Conservation (phyloP, 2,113 vertebrate species). For the Eublepharis macularius region DNA sequence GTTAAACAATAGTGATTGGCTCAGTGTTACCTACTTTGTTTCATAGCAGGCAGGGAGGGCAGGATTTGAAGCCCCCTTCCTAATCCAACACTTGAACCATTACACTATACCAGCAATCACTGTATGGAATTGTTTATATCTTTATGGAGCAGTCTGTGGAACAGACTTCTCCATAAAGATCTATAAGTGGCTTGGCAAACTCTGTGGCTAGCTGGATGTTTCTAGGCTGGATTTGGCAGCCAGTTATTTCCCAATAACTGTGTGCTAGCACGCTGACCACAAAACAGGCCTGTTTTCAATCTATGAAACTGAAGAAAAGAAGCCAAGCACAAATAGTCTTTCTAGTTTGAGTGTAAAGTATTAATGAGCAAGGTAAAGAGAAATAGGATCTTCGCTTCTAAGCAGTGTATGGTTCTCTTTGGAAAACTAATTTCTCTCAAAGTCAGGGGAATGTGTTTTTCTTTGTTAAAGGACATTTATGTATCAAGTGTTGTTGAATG, state of each 20-base stretch:
- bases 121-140: too few relatives aligned
- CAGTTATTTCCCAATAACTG: neutral
- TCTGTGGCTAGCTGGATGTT: neutral
- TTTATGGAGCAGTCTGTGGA: neutral
- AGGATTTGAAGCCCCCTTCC: too few relatives aligned
- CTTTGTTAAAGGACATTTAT: neutral
- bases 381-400: neutral
- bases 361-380: neutral
- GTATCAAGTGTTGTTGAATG: neutral
- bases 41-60: too few relatives aligned
- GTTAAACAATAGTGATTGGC: too few relatives aligned
- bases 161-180: too few relatives aligned
- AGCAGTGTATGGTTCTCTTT: slow-evolving; percentile 18
- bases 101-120: too few relatives aligned
- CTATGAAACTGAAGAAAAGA: neutral
- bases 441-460: neutral
- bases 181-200: neutral
- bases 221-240: slow-evolving; percentile 22
- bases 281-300: slow-evolving; percentile 36
- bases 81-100: too few relatives aligned
- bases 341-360: slow-evolving; percentile 4
- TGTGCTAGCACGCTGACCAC: slow-evolving; percentile 10
- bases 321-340: slow-evolving; percentile 25
- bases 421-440: slow-evolving; percentile 6
- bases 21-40: too few relatives aligned